Conservation (phyloP, 2,797 vertebrate species). For the Chelon labrosus region DNA sequence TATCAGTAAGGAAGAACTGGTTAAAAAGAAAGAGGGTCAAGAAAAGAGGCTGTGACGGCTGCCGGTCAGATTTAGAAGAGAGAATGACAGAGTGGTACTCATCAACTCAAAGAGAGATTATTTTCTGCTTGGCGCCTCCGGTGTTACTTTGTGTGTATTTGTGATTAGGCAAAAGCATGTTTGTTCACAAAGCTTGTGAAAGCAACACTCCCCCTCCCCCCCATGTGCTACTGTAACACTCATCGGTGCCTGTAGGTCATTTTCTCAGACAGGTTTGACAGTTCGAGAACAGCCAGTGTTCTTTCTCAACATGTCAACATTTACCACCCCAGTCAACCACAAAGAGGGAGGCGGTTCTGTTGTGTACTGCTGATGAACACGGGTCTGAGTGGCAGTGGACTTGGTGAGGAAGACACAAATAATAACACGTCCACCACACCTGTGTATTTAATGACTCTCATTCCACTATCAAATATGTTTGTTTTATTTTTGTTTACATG, state of each 20-base stretch:
- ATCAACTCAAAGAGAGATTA: background rate
- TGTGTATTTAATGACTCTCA: background rate
- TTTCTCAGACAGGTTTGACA: constrained; percentile 35
- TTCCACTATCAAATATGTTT: background rate
- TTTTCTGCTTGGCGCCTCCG: background rate
- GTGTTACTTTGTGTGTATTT: constrained; percentile 1
- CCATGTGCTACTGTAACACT: constrained; percentile 13
- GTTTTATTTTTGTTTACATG: background rate
- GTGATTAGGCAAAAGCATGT: constrained; percentile 5
- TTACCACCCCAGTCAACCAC: background rate
- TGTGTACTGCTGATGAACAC: background rate
- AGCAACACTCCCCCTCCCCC: constrained; percentile 14
- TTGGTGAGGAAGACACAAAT: background rate
- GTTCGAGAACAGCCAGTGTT: constrained; percentile 2
- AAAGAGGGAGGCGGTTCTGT: background rate
- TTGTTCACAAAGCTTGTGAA: constrained; percentile 40
- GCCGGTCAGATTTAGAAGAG: constrained; percentile 41
- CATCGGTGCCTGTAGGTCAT: constrained; percentile 14
- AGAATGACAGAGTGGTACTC: constrained; percentile 4
- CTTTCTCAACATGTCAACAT: constrained; percentile 29
- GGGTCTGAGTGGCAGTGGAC: background rate
- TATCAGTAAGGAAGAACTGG: background rate
- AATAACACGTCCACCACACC: background rate
- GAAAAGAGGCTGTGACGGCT: constrained; percentile 29
- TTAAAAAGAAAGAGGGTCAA: background rate